phyloP scores from a whole-genome alignment of 2,113 vertebrate species.

The Dicentrarchus labrax region DNA sequence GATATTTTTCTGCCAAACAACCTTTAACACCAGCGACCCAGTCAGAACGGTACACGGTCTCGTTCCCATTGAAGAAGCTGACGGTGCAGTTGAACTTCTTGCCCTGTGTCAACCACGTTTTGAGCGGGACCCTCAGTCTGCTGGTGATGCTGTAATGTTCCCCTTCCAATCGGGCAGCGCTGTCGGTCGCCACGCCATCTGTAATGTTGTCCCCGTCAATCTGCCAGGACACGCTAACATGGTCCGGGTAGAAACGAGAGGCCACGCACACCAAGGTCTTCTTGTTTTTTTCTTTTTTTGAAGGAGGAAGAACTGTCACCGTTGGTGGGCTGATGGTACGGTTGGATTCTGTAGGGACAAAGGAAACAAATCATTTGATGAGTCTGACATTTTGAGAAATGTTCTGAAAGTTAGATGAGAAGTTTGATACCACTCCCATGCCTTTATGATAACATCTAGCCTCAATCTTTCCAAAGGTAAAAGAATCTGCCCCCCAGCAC shows the following conservation, averaged over 20 bases:
- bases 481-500: neutral
- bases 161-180: fast-evolving
- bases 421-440: neutral
- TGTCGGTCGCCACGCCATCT: constrained; percentile 79
- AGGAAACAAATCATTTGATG: neutral
- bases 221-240: constrained; percentile 84
- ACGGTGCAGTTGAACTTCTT: constrained; percentile 82
- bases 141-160: constrained; percentile 84
- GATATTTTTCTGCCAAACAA: constrained; percentile 6
- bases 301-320: constrained; percentile 84
- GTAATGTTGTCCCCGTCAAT: constrained; percentile 60
- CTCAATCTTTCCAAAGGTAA: neutral
- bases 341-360: constrained; percentile 31
- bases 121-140: constrained; percentile 79
- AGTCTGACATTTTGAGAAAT: neutral
- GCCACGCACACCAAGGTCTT: constrained; percentile 88
- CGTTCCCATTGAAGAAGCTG: constrained; percentile 60
- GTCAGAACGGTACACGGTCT: neutral
- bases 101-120: constrained; percentile 77
- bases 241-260: constrained; percentile 88
- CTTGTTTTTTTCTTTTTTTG: constrained; percentile 73
- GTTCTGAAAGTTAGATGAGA: neutral
- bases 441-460: neutral
- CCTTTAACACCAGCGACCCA: neutral
- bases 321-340: constrained; percentile 41